Conservation (phyloP, 1,140 invertebrate genomes). For the Zaprionus taronus region DNA sequence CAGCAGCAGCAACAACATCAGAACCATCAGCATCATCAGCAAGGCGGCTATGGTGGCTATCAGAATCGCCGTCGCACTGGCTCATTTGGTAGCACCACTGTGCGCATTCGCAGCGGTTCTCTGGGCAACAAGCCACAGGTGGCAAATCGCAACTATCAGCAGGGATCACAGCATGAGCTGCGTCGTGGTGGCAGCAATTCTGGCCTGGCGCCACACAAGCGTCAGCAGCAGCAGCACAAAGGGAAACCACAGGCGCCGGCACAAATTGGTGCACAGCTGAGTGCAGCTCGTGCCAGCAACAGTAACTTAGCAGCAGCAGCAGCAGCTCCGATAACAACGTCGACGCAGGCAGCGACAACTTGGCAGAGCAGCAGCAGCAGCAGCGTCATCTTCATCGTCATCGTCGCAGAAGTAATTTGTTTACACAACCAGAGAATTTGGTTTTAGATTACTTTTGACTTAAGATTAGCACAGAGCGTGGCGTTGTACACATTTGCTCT, state of each 20-base stretch:
- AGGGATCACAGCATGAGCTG: conserved; percentile 73
- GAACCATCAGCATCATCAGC: conserved; percentile 27
- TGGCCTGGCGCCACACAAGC: conserved; percentile 67
- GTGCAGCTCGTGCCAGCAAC: conserved; percentile 46
- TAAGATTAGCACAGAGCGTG: conserved; percentile 55
- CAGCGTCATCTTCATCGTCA: conserved; percentile 52
- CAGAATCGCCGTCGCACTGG: conserved; percentile 80
- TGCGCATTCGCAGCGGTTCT: conserved; percentile 83
- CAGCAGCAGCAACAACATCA: conserved; percentile 59
- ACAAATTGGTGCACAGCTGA: conserved; percentile 52
- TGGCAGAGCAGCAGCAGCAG: conserved; percentile 23
- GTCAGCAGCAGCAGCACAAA: conserved; percentile 60
- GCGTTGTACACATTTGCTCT: conserved; percentile 35
- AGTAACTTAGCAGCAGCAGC: conserved; percentile 45
- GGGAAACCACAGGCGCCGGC: conserved; percentile 36
- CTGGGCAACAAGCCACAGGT: conserved; percentile 81
- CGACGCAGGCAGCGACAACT: conserved; percentile 36
- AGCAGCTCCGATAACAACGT: conserved; percentile 12
- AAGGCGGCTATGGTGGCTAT: conserved; percentile 65
- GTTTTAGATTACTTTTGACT: conserved; percentile 66
- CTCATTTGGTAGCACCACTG: conserved; percentile 84
- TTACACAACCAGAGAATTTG: conserved; percentile 56
- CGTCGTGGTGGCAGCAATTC: conserved; percentile 76
- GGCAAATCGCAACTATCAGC: conserved; percentile 72
- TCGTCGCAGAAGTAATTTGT: conserved; percentile 73